Evolutionary conservation across 2,797 vertebrate species (phyloP), one percentile per base, ranked within the genome.

Genomic region (Sebastes taczanowskii): DNA sequence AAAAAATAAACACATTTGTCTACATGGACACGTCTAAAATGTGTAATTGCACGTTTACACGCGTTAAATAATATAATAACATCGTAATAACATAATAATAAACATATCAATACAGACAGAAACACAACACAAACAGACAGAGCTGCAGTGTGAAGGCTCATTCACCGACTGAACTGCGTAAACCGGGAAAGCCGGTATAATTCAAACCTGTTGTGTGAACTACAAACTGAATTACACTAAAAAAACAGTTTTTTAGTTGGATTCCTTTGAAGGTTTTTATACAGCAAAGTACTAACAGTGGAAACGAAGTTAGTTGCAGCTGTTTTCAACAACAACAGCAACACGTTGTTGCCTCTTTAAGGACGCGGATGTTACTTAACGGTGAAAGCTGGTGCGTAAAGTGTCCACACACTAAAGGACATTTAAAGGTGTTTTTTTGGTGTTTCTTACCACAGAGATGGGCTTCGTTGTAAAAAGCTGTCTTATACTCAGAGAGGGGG

Each of bases 151-250:
- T 42, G 3, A 23, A 77, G 49, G 34, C 71, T 42, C 81, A 81
- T 67, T 88, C 83, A 72, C 81, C 29, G 49, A 66, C 82, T 8
- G 56, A 46, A 68, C 73, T 22, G 55, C 18, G 27, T 2, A 46
- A 81, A 71, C 89, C 89, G 91, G 91, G 83, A 82, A 88, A 90
- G 87, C 89, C 90, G 91, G 90, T 88, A 13, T 23, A 67, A 52
- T 86, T 86, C 61, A 83, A 89, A 84, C 4, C 65, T 23, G 6
- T 7, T 6, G 38, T 35, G 32, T 78, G 83, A 81, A 80, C 86
- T 78, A 58, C 70, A 55, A 1, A 2, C 27, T 0, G 13, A 7
- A 18, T n/a, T 18, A 1, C 23, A 23, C 14, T 7, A 7, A 18
- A 18, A 56, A 71, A 62, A 2, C 1, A 0, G 5, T 7, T 18